Evolutionary conservation across 2,797 vertebrate genomes (phyloP), one percentile per base, ranked within the genome.

Genomic region (Heteromormyrus szaboi): DNA sequence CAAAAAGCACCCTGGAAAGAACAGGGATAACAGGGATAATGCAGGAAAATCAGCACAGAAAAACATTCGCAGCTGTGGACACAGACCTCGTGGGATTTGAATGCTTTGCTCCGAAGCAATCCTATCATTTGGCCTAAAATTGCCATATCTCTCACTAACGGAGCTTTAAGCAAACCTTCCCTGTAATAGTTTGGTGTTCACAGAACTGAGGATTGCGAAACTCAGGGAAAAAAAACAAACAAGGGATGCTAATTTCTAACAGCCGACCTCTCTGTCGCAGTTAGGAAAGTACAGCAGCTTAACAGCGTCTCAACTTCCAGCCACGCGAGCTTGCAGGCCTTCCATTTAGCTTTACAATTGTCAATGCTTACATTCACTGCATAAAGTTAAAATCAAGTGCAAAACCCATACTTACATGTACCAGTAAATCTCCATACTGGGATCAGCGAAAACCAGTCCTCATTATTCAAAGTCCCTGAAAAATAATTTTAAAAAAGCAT

Each of bases 341-440:
- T 72, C 68, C 44, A 51, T 14, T 62, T n/a, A 33, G 22, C 9
- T 81, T 33, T 8, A 62, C n/a, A 29, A 12, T 7, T 11, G 14
- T 37, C 44, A 19, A 41, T 29, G 29, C 3, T 51, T n/a, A 85
- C 17, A 37, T 72, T 33, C 41, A 46, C 44, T 5, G 33, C 44
- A 51, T 12, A 46, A 17, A 9, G 81, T 65, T 84, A 46, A 88
- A 83, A 84, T 7, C 12, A 4, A 3, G 48, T 68, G 2, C 4
- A 79, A 59, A 25, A 51, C 4, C 33, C 87, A 14, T 90, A 97
- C 96, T 96, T 93, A 97, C 96, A 97, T 96, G 93, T 97, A 97
- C 96, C 96, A 97, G 93, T 96, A 96, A 90, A 96, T 93, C 93
- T 97, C 96, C 96, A 97, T 96, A 68, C 89, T 92, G 59, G 53